Base-by-base conservation (phyloP, 1,140 invertebrate genomes). In the Drosophila equinoxialis region DNA sequence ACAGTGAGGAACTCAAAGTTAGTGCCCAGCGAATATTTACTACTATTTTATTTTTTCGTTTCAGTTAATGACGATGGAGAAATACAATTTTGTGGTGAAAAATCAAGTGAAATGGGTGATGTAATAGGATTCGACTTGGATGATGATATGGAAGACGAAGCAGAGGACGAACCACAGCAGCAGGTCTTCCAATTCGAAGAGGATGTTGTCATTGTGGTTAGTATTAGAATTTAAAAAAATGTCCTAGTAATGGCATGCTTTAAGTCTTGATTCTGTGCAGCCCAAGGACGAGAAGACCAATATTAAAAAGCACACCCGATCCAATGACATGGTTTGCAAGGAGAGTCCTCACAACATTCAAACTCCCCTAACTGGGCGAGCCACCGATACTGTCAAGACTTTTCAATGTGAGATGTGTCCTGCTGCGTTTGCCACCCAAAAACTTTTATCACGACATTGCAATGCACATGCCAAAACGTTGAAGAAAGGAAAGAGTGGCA, bases 381-480 rank as follows among this genome's bases (percentile, higher is more conserved):
- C 30, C 39, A 87, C 77, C 17, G 83, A 91, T 37, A 91, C 90
- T 1, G 35, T 94, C 4, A 94, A 94, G 66, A 93, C 94, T 8
- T 94, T 94, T 37, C 92, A 93, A 69, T 94, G 94, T 33, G 92
- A 93, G 14, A 92, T 94, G 58, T 94, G 94, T 74, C 94, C 94
- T 0, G 93, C 94, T 74, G 93, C 93, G 1, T 94, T 94, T 72
- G 93, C 94, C 6, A 92, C 94, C 30, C 84, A 93, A 72, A 93
- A 93, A 57, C 94, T 95, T 79, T 73, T 95, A 6, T 93, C 94
- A 26, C 93, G 95, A 58, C 95, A 95, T 78, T 92, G 94, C 17
- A 95, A 94, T 6, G 93, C 94, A 1, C 95, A 95, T 73, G 93
- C 93, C 20, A 94, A 94, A 48, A 93, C 94, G 64, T 77, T 94